A percentile compares a stretch with the other conserved stretches of the same genome.
Evolutionary conservation across 2,888 invertebrate species (phyloP).

Genomic region (Sphecodes monilicornis): DNA sequence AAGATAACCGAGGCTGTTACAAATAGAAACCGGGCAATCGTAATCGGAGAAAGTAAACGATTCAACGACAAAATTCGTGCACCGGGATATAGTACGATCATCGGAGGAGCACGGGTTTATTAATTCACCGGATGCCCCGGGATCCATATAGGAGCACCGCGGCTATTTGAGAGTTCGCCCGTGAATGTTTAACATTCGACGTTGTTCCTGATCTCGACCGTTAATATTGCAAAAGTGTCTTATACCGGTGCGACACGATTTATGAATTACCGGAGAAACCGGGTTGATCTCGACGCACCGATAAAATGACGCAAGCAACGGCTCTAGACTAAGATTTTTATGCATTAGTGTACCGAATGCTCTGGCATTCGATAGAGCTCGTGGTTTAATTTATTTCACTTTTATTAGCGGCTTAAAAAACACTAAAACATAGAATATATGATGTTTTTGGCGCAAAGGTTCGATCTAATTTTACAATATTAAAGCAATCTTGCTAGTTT

Average conservation of each 20-base stretch:
- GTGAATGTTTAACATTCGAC: neutral
- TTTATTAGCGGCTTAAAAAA: too few relatives aligned
- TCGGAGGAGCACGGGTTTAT: neutral
- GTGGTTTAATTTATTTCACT: too few relatives aligned
- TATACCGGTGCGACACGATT: neutral
- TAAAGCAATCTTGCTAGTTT: too few relatives aligned
- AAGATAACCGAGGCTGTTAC: slow-evolving; percentile 69
- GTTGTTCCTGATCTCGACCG: neutral
- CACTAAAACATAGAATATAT: too few relatives aligned
- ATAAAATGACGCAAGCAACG: too few relatives aligned
- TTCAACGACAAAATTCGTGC: neutral
- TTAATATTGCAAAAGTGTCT: neutral
- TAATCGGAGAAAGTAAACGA: slow-evolving; percentile 35
- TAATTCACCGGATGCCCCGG: neutral
- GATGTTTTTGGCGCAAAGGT: too few relatives aligned
- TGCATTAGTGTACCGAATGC: too few relatives aligned
- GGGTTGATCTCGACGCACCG: neutral
- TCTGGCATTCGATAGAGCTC: too few relatives aligned
- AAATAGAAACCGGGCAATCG: slow-evolving; percentile 42
- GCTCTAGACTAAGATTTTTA: too few relatives aligned
- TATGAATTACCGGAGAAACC: neutral
- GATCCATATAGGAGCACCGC: neutral
- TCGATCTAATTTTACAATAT: too few relatives aligned
- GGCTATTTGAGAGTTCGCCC: neutral
- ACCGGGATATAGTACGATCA: neutral